These are phyloP conservation scores for Pelobates fuscus DNA, from an alignment of 2,113 vertebrate genomes.

Conservation along the genomic window DNA sequence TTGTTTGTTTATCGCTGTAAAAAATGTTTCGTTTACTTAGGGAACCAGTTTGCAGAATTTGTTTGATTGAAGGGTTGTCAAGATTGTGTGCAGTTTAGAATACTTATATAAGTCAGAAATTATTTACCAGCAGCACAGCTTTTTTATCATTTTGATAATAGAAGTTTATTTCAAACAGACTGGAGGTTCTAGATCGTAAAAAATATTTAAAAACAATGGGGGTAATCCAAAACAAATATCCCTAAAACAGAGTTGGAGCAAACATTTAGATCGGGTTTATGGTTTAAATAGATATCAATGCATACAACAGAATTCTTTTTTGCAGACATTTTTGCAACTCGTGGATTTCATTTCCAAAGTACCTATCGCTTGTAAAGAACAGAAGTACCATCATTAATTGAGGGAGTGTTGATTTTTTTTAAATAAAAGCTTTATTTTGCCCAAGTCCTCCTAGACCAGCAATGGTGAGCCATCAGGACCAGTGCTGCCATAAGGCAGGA, in stretches of 20 bases:
- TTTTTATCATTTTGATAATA: neutral
- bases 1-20: conserved; percentile 42
- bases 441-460: too few species aligned
- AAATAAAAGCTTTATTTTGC: too few species aligned
- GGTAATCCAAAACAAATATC: neutral
- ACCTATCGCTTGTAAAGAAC: too few species aligned
- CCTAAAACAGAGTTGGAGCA: neutral
- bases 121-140: neutral
- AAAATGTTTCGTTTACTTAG: conserved; percentile 42
- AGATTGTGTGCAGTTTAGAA: neutral
- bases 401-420: too few species aligned
- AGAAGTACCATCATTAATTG: too few species aligned
- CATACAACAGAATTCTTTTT: too few species aligned
- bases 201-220: neutral
- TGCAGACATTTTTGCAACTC: too few species aligned
- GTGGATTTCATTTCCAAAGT: too few species aligned
- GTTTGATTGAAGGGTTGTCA: neutral
- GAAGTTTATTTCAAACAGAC: neutral
- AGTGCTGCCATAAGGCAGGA: too few species aligned
- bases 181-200: neutral
- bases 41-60: conserved; percentile 19
- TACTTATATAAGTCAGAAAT: neutral
- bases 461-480: too few species aligned
- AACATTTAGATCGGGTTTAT: neutral
- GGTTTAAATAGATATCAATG: too few species aligned